Evolutionary conservation across 2,797 vertebrate genomes (phyloP), one percentile per base, ranked within the genome.

Genomic region (Paguma larvata): DNA sequence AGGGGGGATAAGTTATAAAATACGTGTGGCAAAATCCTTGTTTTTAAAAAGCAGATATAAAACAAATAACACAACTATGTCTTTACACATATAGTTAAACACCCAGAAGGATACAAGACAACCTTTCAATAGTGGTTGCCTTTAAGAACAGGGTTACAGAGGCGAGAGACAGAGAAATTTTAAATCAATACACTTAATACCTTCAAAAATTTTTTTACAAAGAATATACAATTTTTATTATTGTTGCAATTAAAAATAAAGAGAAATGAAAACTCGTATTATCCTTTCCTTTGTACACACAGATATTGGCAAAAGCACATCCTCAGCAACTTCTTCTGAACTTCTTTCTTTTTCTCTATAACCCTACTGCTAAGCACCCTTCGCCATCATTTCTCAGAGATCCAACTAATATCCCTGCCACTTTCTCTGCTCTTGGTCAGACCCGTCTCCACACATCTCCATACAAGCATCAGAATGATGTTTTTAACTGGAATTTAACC

Each of bases 161-260:
- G 41, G 11, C 9, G 14, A 92, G 6, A 80, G 44, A 75, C 6
- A 46, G 7, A 83, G 32, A 72, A 70, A 97, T 59, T 72, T 59
- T 89, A 89, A 94, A 83, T 5, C 7, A 5, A 80, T 2, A 62
- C 21, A 87, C 44, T 27, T 44, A 53, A 30, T 85, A 63, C 44
- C 65, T 95, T 21, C 27, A 3, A n/a, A n/a, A 70, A 46, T 6
- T 41, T 62, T 62, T 67, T 95, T 46, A 87, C 6, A 80, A 62
- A 63, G 12, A 56, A 12, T 6, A 53, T 16, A 75, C 14, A 56
- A 80, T 59, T 23, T 15, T 11, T 70, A 77, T 89, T 73, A 65
- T 27, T 87, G 85, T 70, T 85, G 25, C 32, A 68, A 95, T 30
- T 63, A 93, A 90, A 94, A 91, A 46, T 56, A 78, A 59, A 59